A percentile compares a stretch with the other conserved stretches of the same genome.
These are phyloP conservation scores for Australoheros facetus DNA, from an alignment of 2,797 vertebrate species.

Conservation along the genomic window DNA sequence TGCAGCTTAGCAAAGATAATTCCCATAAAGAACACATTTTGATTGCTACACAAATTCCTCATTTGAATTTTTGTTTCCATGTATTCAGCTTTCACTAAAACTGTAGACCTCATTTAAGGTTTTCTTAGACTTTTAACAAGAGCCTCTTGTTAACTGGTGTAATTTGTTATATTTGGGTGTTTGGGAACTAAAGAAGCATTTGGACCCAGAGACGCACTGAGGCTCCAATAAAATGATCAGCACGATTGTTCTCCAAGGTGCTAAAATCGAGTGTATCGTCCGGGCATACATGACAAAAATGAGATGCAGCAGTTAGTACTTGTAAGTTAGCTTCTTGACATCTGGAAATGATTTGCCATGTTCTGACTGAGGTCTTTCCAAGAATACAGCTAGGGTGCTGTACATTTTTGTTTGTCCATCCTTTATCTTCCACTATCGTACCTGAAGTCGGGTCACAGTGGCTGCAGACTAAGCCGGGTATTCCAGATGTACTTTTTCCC, in stretches of 20 bases:
- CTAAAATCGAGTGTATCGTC: neutral
- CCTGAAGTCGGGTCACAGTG: neutral
- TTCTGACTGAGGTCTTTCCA: neutral
- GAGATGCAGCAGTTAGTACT: neutral
- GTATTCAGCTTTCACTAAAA: neutral
- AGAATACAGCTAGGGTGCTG: neutral
- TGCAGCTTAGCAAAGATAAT: conserved; percentile 1
- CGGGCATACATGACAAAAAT: neutral
- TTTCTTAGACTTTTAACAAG: neutral
- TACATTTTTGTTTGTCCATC: neutral
- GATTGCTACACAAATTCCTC: neutral
- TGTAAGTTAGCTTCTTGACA: neutral
- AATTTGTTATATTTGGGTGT: neutral
- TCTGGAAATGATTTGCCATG: neutral
- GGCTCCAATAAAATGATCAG: neutral
- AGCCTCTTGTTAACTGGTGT: neutral
- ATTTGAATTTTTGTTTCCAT: neutral
- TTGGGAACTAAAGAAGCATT: too few species aligned
- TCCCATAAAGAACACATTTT: neutral
- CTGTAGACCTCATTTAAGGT: neutral
- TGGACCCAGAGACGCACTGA: neutral
- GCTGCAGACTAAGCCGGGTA: fast-evolving
- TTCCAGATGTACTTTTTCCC: neutral
- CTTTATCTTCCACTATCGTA: neutral
- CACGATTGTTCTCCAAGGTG: neutral